Evolutionary conservation across 2,797 vertebrate genomes (phyloP), one percentile per base, ranked within the genome.

Genomic region (Siniperca undulata): DNA sequence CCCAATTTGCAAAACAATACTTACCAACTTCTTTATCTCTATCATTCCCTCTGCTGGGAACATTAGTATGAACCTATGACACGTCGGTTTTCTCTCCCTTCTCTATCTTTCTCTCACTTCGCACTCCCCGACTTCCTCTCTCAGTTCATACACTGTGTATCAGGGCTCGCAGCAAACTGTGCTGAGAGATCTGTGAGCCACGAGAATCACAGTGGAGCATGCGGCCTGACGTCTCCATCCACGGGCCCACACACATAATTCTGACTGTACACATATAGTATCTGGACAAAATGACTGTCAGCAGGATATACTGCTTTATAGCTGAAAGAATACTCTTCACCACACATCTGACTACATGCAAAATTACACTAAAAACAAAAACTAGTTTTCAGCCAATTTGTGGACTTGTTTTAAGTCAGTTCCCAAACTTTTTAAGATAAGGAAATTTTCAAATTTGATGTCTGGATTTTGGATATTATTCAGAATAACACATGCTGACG

Each of bases 31-130:
- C n/a, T 66, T 50, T 19, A 22, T 36, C 34, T 60, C 40, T 24
- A 42, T 76, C 24, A 10, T 59, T 58, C 58, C 24, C 71, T 64
- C 67, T 48, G 62, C 69, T 66, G 34, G 22, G 56, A 77, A 78
- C n/a, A 64, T 53, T 27, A 50, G 50, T 17, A 3, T 7, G 53
- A 77, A 79, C 58, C 20, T 27, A 20, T 44, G 64, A 77, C 14
- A 8, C 38, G 10, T 70, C 55, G 2, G 36, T 68, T 70, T 78
- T 89, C 67, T 75, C 81, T 70, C 61, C n/a, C 22, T 55, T 62
- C 30, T 82, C 76, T 38, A 20, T 65, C n/a, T 68, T 68, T 74
- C 70, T 87, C 85, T 87, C 84, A 77, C 87, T 87, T 84, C 81
- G 76, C 75, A 80, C 78, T 84, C 65, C 40, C 38, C 0, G 14